phyloP scores from a whole-genome alignment of 1,140 invertebrate genomes.

The Stegodyphus dumicola region DNA sequence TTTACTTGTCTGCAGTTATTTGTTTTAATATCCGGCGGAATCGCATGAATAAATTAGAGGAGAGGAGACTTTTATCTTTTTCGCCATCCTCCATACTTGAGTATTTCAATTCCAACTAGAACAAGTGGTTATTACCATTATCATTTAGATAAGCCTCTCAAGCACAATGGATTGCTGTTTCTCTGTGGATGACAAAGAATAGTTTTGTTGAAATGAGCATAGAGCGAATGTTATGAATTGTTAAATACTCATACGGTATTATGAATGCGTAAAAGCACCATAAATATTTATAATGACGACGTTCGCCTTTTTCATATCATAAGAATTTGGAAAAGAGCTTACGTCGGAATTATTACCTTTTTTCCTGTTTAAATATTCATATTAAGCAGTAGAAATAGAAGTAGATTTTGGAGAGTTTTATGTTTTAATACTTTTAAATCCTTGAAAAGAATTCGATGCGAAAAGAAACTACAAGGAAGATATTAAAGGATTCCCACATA shows the following conservation, averaged over 20 bases:
- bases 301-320: background rate
- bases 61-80: slow-evolving; percentile 1
- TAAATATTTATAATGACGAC: slow-evolving; percentile 27
- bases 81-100: no score
- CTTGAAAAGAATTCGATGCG: no score
- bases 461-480: no score
- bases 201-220: background rate
- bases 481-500: no score
- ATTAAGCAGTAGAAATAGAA: no score
- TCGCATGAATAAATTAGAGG: slow-evolving; percentile 38
- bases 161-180: slow-evolving; percentile 26
- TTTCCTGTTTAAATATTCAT: no score
- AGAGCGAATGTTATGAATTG: slow-evolving; percentile 24
- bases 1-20: background rate
- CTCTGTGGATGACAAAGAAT: background rate
- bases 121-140: slow-evolving; percentile 26
- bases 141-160: slow-evolving; percentile 28
- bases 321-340: no score
- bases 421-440: no score
- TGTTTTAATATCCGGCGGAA: slow-evolving; percentile 32
- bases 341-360: no score
- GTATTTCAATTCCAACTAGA: background rate
- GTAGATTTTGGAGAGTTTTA: no score
- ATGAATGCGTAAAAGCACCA: slow-evolving; percentile 21
- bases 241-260: background rate